Evolutionary conservation across 2,797 vertebrate species (phyloP).

Genomic region (Trachops cirrhosus): DNA sequence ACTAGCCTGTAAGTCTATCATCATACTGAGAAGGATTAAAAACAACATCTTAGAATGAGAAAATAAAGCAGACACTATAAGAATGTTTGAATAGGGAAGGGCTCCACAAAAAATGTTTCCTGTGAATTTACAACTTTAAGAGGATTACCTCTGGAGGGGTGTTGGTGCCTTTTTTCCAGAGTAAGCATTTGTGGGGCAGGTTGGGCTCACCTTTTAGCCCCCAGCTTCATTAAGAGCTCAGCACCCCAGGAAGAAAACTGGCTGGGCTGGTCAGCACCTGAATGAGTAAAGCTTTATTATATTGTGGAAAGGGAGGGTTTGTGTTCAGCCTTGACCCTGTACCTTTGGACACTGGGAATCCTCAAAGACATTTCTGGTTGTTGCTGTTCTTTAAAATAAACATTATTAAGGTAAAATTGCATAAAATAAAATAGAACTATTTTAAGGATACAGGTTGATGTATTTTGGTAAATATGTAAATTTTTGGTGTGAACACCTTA

Average conservation of each 20-base stretch:
- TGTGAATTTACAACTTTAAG: conserved; percentile 76
- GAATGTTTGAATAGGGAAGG: conserved; percentile 61
- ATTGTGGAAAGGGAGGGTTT: background rate
- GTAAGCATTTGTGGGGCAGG: conserved; percentile 62
- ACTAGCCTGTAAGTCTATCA: conserved; percentile 45
- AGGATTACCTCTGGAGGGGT: conserved; percentile 80
- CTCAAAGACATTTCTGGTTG: background rate
- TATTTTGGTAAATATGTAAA: background rate
- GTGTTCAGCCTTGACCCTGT: background rate
- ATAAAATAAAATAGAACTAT: background rate
- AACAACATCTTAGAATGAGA: conserved; percentile 19
- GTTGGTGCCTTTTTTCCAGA: conserved; percentile 69
- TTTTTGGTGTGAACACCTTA: background rate
- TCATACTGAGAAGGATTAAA: conserved; percentile 64
- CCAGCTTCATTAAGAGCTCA: conserved; percentile 70
- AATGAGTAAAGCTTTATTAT: conserved; percentile 30
- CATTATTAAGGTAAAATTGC: background rate
- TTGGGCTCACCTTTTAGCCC: conserved; percentile 68
- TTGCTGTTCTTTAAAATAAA: background rate
- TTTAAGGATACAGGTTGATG: background rate
- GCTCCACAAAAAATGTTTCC: conserved; percentile 64
- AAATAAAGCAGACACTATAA: conserved; percentile 31
- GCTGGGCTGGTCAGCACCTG: background rate
- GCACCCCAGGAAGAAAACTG: conserved; percentile 49
- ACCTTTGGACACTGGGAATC: background rate